phyloP scores from a whole-genome alignment of 2,113 vertebrate species.

The Misgurnus anguillicaudatus region DNA sequence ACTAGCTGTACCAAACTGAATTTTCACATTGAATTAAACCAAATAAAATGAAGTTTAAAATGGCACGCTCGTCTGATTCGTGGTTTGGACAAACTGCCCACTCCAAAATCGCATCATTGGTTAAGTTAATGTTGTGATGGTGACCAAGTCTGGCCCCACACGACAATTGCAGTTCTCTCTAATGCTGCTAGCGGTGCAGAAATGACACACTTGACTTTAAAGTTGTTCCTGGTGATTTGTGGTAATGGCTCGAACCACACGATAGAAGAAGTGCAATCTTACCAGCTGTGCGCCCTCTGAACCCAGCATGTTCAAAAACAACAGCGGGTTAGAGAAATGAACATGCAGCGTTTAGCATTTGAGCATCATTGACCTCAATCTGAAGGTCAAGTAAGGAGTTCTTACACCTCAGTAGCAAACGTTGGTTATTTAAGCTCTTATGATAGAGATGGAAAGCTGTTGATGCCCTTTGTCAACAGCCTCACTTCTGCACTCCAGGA shows the following conservation, averaged over 20 bases:
- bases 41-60: too few species aligned
- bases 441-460: conserved; percentile 16
- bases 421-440: conserved; percentile 25
- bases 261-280: not conserved
- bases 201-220: not conserved
- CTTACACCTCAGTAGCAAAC: conserved; percentile 7
- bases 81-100: too few species aligned
- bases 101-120: not conserved
- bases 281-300: not conserved
- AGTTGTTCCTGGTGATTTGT: not conserved
- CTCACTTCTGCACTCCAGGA: conserved; percentile 38
- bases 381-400: conserved; percentile 21
- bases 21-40: too few species aligned
- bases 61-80: too few species aligned
- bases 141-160: not conserved
- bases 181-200: not conserved
- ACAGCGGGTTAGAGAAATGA: conserved; percentile 4
- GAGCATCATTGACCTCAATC: conserved; percentile 40
- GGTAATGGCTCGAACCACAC: not conserved
- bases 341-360: conserved; percentile 4
- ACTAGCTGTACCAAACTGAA: too few species aligned
- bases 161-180: not conserved
- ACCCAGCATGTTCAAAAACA: conserved; percentile 20
- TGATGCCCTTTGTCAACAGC: conserved; percentile 28
- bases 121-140: conserved; percentile 5